Percentiles rank a stretch among this genome's conserved stretches.
These are phyloP conservation scores for Vulpes vulpes DNA, from an alignment of 2,113 vertebrate species.

Conservation along the genomic window DNA sequence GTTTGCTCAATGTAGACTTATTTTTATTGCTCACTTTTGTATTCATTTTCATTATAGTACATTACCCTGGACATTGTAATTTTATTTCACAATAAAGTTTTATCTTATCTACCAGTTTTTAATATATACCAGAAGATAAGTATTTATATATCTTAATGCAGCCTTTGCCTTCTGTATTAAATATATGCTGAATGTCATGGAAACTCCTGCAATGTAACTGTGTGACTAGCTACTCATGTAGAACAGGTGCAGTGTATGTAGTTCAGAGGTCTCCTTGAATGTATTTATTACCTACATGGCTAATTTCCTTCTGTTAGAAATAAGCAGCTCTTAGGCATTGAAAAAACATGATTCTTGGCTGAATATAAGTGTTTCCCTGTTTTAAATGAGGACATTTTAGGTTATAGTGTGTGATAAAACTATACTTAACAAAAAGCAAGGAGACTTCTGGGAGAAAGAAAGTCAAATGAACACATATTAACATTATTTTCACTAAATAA, in stretches of 20 bases:
- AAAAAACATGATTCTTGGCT: background rate
- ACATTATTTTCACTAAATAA: slow-evolving; percentile 16
- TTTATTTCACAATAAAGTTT: background rate
- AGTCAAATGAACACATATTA: background rate
- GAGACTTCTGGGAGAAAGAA: background rate
- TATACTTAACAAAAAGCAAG: background rate
- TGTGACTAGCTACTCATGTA: background rate
- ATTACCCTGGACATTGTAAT: background rate
- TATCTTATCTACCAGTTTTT: background rate
- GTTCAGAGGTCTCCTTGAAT: background rate
- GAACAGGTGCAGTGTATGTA: background rate
- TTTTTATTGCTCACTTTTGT: background rate
- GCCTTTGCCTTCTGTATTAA: background rate
- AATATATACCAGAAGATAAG: background rate
- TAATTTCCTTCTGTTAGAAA: background rate
- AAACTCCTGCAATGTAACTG: background rate
- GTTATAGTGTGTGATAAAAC: background rate
- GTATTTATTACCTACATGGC: background rate
- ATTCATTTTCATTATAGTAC: background rate
- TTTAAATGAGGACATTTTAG: background rate
- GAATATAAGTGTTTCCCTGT: background rate
- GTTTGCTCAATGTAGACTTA: background rate
- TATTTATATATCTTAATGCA: background rate
- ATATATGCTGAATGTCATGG: background rate
- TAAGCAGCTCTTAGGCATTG: background rate